Evolutionary conservation across 1,140 invertebrate genomes (phyloP), one percentile per base, ranked within the genome.

Genomic region (Apis dorsata): DNA sequence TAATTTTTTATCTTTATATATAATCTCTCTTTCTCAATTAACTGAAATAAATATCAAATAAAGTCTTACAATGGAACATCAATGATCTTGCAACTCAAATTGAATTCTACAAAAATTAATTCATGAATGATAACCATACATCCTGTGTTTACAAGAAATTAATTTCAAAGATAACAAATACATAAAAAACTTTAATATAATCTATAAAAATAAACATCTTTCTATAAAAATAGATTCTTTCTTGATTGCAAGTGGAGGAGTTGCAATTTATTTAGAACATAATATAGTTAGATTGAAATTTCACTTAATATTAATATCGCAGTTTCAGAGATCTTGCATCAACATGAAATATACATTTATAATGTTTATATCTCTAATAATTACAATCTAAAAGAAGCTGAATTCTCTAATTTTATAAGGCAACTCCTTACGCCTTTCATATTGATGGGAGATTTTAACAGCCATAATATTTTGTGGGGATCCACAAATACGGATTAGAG

Each of bases 401-500:
- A 83, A n/a, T n/a, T n/a, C n/a, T n/a, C 87, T 53, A 60, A 90
- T 12, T 59, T 93, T 21, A 84, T 89, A 12, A 15, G 44, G 7
- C 90, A 92, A 90, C 70, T 93, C 21, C 89, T 88, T 12, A 82
- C 70, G 78, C 90, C 88, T 15, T 93, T 88, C 65, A 77, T 92
- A 57, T 57, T 91, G 53, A 13, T 90, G 13, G 88, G 89, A 0
- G 91, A 92, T 60, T 91, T 92, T 65, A 93, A 92, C 59, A 88
- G 88, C 34, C 91, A 92, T 60, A 91, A 91, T 68, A 86, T 63
- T 17, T 44, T 91, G 55, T 93, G 90, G 90, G 91, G 89, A 17
- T 91, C 89, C 34, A 51, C 53, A 88, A 92, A 66, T 19, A 15
- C 15, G 82, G 90, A 84, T n/a, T n/a, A n/a, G n/a, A n/a, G n/a